Base-by-base conservation (phyloP, 1,140 invertebrate genomes). In the Hycleus cichorii region DNA sequence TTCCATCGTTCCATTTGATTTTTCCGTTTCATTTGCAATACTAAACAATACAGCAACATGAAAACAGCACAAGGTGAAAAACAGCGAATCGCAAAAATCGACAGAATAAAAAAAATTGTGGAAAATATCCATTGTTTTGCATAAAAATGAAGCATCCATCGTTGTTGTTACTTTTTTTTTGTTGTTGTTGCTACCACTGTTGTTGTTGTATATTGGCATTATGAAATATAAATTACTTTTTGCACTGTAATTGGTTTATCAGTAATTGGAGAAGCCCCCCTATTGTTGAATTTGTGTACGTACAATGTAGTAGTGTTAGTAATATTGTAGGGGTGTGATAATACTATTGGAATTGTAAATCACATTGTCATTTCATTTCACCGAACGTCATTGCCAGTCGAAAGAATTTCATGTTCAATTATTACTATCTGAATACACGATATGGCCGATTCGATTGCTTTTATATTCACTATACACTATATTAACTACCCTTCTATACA, bases 321-420 rank as follows among this genome's bases (percentile, higher is more conserved):
- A 32, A 32, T 47, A 53, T 32, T 52, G 59, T 45, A 61, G 59
- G 63, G 63, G 56, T 18, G 63, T 49, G 63, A 61, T 64, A 64
- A 64, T 59, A 59, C 63, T 57, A 64, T 64, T 64, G 56, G 59
- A 64, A 64, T 64, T 64, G 63, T 64, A 64, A 64, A 64, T 64
- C 59, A 64, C 63, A 64, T 64, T 64, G 62, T 64, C 62, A 64
- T 64, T 64, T 61, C 63, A 62, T 62, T 64, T 64, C 59, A 64
- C 47, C 59, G 59, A 64, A 53, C 51, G 51, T 53, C 51, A 53
- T 53, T 53, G 51, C 51, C 42, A 53, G 51, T 53, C 51, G 51
- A 53, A 53, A 53, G 51, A 53, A 53, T 53, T 53, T 53, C 51
- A 53, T 53, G 51, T 53, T 53, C 51, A 53, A 53, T 53, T 53